A percentile compares a stretch with the other conserved stretches of the same genome.
phyloP scores from a whole-genome alignment of 2,888 invertebrate species.

The Cheilosia pagana region DNA sequence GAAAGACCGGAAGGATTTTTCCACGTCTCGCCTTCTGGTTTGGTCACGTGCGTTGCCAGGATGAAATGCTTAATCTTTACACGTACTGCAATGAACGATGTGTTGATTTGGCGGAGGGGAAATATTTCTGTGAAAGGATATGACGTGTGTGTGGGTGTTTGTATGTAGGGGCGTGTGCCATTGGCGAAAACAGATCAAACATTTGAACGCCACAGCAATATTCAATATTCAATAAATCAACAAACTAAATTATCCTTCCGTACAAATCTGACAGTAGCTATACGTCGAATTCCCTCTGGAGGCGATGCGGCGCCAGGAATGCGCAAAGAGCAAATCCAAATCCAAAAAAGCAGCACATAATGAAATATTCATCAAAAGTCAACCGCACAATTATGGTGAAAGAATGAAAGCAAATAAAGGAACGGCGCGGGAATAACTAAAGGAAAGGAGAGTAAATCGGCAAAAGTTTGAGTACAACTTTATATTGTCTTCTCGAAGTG shows the following conservation, averaged over 20 bases:
- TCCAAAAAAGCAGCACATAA: slow-evolving; percentile 55
- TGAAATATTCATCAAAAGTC: slow-evolving; percentile 74
- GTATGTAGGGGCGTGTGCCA: neutral
- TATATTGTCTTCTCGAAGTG: slow-evolving; percentile 71
- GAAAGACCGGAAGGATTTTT: slow-evolving; percentile 36
- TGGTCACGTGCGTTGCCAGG: slow-evolving; percentile 51
- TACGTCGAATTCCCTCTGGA: slow-evolving; percentile 12
- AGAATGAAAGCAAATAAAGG: slow-evolving; percentile 7
- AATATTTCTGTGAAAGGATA: slow-evolving; percentile 19
- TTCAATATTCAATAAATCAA: slow-evolving; percentile 64
- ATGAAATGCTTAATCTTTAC: slow-evolving; percentile 71
- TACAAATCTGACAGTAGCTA: slow-evolving; percentile 43
- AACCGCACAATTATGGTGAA: slow-evolving; percentile 69
- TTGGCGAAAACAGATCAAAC: neutral
- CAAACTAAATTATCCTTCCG: slow-evolving; percentile 46
- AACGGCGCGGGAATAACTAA: too few relatives aligned
- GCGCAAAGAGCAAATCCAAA: slow-evolving; percentile 55
- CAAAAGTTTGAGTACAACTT: slow-evolving; percentile 59
- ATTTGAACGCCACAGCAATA: slow-evolving; percentile 24
- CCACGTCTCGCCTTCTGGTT: slow-evolving; percentile 18
- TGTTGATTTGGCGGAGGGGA: slow-evolving; percentile 61
- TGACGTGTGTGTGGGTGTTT: neutral
- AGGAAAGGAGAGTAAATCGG: slow-evolving; percentile 18
- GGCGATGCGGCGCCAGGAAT: slow-evolving; percentile 23
- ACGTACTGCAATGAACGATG: slow-evolving; percentile 66